Percentiles rank a stretch among this genome's conserved stretches.
Evolutionary conservation across 2,113 vertebrate genomes (phyloP).

Genomic region (Chlorocebus sabaeus): DNA sequence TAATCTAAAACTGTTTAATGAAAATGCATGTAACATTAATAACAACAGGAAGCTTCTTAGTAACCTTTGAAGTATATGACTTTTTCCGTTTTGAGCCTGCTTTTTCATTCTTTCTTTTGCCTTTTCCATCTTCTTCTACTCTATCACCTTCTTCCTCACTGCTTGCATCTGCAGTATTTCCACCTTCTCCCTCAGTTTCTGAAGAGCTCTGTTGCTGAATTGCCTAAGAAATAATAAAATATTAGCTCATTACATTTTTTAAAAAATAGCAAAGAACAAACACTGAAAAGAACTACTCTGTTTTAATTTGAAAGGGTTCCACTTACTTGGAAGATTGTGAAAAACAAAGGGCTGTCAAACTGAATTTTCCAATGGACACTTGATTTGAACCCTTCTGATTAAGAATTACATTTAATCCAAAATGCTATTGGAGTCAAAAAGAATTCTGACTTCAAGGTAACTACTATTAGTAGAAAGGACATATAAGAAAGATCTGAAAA

Average conservation of each 20-base stretch:
- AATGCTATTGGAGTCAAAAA: background rate
- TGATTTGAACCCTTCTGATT: background rate
- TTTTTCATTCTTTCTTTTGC: constrained; percentile 92
- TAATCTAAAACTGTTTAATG: background rate
- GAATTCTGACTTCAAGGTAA: constrained; percentile 3
- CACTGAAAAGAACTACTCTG: constrained; percentile 42
- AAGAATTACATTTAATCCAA: background rate
- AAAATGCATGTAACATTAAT: background rate
- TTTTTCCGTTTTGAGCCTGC: constrained; percentile 96
- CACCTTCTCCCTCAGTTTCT: constrained; percentile 94
- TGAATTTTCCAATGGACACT: constrained; percentile 56
- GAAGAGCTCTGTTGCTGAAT: constrained; percentile 96
- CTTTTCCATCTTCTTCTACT: constrained; percentile 92
- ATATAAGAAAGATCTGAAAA: background rate
- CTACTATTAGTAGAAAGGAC: background rate
- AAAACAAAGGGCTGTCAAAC: constrained; percentile 43
- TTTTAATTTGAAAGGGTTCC: constrained; percentile 47
- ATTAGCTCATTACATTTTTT: constrained; percentile 46
- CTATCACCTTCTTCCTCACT: constrained; percentile 95
- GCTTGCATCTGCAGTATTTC: constrained; percentile 93
- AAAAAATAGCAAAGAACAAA: background rate
- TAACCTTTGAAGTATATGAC: constrained; percentile 92
- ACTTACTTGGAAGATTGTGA: constrained; percentile 60
- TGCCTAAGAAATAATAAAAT: constrained; percentile 83
- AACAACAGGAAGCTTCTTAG: constrained; percentile 4